phyloP scores from a whole-genome alignment of 1,140 invertebrate species.

The Achatina immaculata region DNA sequence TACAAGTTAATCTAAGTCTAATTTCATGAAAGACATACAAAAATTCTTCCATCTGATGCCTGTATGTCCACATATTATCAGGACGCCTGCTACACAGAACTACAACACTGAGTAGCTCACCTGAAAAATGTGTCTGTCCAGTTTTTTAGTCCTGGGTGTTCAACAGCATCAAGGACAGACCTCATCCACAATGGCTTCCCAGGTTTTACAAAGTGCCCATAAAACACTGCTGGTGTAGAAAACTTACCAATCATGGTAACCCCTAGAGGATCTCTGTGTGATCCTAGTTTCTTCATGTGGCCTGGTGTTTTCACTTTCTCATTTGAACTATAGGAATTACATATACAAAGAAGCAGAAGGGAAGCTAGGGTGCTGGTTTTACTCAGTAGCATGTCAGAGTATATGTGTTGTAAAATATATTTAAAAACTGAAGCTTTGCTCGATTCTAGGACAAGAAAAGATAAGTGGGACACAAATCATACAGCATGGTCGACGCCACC shows the following conservation, averaged over 20 bases:
- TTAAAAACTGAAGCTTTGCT: too few relatives aligned
- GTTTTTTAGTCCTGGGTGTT: conserved; percentile 56
- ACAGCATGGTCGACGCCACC: too few relatives aligned
- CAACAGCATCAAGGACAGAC: conserved; percentile 47
- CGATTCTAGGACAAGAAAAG: too few relatives aligned
- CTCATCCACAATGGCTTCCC: conserved; percentile 55
- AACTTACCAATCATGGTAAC: conserved; percentile 50
- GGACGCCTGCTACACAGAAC: too few relatives aligned
- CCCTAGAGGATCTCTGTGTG: conserved; percentile 36
- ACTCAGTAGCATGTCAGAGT: too few relatives aligned
- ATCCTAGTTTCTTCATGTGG: conserved; percentile 13
- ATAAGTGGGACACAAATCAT: too few relatives aligned
- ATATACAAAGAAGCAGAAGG: not conserved
- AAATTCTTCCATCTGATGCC: too few relatives aligned
- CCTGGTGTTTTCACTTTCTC: not conserved
- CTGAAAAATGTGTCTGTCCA: conserved; percentile 68
- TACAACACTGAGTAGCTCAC: conserved; percentile 41
- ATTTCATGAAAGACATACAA: too few relatives aligned
- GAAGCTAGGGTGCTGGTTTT: not conserved
- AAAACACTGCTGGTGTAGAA: conserved; percentile 55
- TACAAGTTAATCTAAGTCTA: too few relatives aligned
- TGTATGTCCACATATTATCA: too few relatives aligned
- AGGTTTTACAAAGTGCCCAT: conserved; percentile 54
- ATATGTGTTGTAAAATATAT: too few relatives aligned
- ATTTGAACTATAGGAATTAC: not conserved